Conservation (phyloP, 2,797 vertebrate species). For the Heliangelus exortis region DNA sequence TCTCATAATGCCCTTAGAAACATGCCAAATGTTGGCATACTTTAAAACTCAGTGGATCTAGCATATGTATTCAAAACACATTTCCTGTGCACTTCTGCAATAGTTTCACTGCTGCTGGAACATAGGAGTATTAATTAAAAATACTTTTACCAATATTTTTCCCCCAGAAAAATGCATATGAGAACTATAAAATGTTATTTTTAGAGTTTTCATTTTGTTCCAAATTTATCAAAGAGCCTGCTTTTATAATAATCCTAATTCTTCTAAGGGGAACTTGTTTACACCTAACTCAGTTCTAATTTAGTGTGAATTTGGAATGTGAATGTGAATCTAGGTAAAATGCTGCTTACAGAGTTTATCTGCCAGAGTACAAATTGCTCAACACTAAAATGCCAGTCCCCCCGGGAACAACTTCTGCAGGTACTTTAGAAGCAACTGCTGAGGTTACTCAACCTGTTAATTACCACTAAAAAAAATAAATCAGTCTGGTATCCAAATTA, state of each 20-base stretch:
- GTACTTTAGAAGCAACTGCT: slow-evolving; percentile 62
- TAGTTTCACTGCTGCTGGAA: not conserved
- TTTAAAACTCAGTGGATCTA: not conserved
- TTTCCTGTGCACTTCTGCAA: not conserved
- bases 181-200: not conserved
- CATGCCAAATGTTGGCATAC: not conserved
- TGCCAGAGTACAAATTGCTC: slow-evolving; percentile 31
- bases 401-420: slow-evolving; percentile 44
- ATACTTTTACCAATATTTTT: not conserved
- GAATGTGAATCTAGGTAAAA: not conserved
- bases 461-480: slow-evolving; percentile 29
- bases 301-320: not conserved
- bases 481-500: slow-evolving; percentile 53
- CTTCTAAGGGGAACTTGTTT: not conserved
- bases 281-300: slow-evolving; percentile 1
- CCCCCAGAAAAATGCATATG: not conserved
- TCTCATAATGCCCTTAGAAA: not conserved
- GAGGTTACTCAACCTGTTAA: slow-evolving; percentile 62
- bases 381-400: slow-evolving; percentile 1
- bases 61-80: accelerated
- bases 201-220: not conserved
- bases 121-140: not conserved
- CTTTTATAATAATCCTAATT: not conserved
- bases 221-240: not conserved
- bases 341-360: not conserved